Evolutionary conservation across 2,113 vertebrate species (phyloP).

Genomic region (Scartelaos histophorus): DNA sequence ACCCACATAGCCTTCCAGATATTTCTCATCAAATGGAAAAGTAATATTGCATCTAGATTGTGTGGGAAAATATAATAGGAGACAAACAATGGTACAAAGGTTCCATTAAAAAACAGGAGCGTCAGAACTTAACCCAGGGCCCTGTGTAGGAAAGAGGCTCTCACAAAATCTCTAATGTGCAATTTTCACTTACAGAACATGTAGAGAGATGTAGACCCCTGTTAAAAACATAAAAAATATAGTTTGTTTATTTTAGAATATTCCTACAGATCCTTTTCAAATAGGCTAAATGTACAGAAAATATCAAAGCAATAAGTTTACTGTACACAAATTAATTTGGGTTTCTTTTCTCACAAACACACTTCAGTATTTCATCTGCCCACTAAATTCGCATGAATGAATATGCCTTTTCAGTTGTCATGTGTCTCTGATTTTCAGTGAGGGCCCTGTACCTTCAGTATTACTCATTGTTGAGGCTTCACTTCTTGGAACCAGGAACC

Average conservation of each 20-base stretch:
- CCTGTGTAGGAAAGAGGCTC: no score
- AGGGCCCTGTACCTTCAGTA: slow-evolving; percentile 73
- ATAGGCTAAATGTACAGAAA: background rate
- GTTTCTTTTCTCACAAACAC: slow-evolving; percentile 1
- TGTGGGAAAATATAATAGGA: background rate
- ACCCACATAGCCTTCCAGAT: slow-evolving; percentile 68
- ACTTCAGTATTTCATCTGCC: background rate
- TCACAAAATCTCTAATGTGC: no score
- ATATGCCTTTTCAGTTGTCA: background rate
- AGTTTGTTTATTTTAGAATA: no score
- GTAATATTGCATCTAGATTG: slow-evolving; percentile 29
- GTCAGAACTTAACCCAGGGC: no score
- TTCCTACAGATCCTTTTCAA: background rate
- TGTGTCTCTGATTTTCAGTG: slow-evolving; percentile 73
- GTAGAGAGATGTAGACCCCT: no score
- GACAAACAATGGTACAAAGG: background rate
- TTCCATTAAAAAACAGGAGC: background rate
- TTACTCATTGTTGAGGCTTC: slow-evolving; percentile 74
- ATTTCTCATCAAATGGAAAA: slow-evolving; percentile 68
- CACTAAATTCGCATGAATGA: background rate
- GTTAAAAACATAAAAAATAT: no score
- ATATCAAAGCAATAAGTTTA: background rate
- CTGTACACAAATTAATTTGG: background rate
- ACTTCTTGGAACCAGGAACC: slow-evolving; percentile 80
- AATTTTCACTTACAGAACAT: no score